Conservation (phyloP, 2,797 vertebrate species). For the Enteromius treurensis region DNA sequence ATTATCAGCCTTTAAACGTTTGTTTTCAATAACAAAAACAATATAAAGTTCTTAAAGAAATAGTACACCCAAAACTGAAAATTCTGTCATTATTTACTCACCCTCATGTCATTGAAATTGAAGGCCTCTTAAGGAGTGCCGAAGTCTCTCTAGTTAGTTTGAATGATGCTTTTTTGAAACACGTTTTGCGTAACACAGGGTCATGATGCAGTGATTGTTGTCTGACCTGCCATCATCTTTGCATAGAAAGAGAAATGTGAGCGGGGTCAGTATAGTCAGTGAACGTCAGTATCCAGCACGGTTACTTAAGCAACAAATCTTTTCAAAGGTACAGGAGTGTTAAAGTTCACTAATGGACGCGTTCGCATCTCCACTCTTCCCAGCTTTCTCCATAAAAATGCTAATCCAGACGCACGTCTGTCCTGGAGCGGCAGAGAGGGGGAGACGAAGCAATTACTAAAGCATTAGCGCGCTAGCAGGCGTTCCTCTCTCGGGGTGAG, state of each 20-base stretch:
- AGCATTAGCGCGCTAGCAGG: constrained; percentile 62
- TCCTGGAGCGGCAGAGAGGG: constrained; percentile 53
- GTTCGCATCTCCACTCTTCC: neutral
- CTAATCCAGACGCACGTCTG: constrained; percentile 66
- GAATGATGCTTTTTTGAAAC: too few relatives aligned
- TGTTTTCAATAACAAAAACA: too few relatives aligned
- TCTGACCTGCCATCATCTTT: neutral
- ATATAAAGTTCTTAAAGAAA: neutral
- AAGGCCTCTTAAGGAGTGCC: neutral
- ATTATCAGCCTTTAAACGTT: too few relatives aligned
- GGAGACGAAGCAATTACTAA: constrained; percentile 66
- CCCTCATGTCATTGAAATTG: neutral
- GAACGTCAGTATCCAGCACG: neutral
- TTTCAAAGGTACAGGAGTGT: neutral
- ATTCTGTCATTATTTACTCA: too few relatives aligned
- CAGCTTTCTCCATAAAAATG: constrained; percentile 72
- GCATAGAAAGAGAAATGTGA: neutral
- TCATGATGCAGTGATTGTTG: neutral
- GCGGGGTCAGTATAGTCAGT: neutral
- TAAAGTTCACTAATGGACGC: constrained; percentile 31
- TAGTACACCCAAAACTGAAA: too few relatives aligned
- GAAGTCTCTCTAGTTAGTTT: neutral
- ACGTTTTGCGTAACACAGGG: neutral
- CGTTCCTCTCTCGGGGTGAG: constrained; percentile 45
- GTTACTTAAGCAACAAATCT: constrained; percentile 1